Evolutionary conservation across 1,140 invertebrate genomes (phyloP).

Genomic region (Pygmarrhopalites habei): DNA sequence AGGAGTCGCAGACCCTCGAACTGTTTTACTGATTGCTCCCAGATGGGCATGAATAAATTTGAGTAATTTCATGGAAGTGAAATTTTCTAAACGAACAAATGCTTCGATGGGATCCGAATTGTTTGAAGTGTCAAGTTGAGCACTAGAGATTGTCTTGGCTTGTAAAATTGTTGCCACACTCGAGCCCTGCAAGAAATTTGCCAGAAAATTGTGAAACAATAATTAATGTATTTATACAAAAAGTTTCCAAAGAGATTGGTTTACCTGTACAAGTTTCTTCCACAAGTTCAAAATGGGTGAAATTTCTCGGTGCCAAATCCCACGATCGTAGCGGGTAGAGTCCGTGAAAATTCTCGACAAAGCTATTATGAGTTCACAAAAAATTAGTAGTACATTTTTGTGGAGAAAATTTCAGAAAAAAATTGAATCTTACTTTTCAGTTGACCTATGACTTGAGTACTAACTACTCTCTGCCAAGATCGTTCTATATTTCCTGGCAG

Average conservation of each 20-base stretch:
- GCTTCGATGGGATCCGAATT: slow-evolving; percentile 47
- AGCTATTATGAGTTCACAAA: slow-evolving; percentile 2
- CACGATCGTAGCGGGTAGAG: slow-evolving; percentile 43
- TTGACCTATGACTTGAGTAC: slow-evolving; percentile 55
- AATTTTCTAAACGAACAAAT: slow-evolving; percentile 53
- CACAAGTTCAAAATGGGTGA: slow-evolving; percentile 62
- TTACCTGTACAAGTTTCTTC: slow-evolving; percentile 63
- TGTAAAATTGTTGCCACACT: slow-evolving; percentile 33
- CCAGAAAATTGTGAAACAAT: neutral
- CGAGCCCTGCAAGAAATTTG: neutral
- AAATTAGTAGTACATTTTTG: neutral
- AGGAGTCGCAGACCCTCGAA: slow-evolving; percentile 52
- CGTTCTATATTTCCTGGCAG: slow-evolving; percentile 72
- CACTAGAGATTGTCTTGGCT: slow-evolving; percentile 41
- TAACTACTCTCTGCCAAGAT: slow-evolving; percentile 64
- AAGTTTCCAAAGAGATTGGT: neutral
- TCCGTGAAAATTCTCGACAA: slow-evolving; percentile 24
- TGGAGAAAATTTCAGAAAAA: no score
- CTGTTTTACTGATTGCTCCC: slow-evolving; percentile 55
- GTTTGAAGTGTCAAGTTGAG: slow-evolving; percentile 37
- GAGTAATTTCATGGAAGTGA: slow-evolving; percentile 47
- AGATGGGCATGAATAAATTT: slow-evolving; percentile 53
- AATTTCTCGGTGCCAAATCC: slow-evolving; percentile 54
- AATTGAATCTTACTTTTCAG: slow-evolving; percentile 57
- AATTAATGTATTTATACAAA: slow-evolving; percentile 40